A percentile compares a stretch with the other conserved stretches of the same genome.
Evolutionary conservation across 2,797 vertebrate genomes (phyloP).

Genomic region (Scomberomorus guttatus): DNA sequence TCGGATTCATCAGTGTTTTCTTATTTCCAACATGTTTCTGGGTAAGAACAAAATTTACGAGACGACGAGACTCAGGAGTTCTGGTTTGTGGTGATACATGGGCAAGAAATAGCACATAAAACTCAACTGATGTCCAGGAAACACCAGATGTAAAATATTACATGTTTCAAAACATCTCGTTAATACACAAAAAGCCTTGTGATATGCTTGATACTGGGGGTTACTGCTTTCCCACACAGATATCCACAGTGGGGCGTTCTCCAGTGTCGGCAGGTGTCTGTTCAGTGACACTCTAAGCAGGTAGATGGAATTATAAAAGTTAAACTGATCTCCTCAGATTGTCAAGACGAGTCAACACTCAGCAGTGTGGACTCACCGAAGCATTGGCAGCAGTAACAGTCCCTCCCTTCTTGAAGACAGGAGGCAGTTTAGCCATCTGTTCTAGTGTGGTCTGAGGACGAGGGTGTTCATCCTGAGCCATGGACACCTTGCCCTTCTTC

Average conservation of each 20-base stretch:
- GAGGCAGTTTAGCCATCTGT: slow-evolving; percentile 90
- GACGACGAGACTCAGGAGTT: too few species aligned
- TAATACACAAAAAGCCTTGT: not conserved
- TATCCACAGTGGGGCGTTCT: not conserved
- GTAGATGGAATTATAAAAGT: not conserved
- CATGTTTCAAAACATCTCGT: too few species aligned
- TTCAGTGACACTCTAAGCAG: not conserved
- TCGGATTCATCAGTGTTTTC: not conserved
- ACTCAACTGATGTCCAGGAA: too few species aligned
- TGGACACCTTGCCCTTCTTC: slow-evolving; percentile 90
- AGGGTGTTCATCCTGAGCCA: slow-evolving; percentile 94
- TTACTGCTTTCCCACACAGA: too few species aligned
- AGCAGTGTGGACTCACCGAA: slow-evolving; percentile 86
- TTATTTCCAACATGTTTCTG: not conserved
- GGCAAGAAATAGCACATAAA: too few species aligned
- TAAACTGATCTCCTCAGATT: not conserved
- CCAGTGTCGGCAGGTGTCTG: not conserved
- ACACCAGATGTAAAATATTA: too few species aligned
- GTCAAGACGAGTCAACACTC: not conserved
- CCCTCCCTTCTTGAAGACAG: slow-evolving; percentile 96
- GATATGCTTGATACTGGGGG: too few species aligned
- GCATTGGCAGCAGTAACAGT: slow-evolving; percentile 96
- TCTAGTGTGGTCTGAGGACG: slow-evolving; percentile 94
- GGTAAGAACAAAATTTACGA: too few species aligned
- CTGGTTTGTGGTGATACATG: too few species aligned